Conservation (phyloP, 2,797 vertebrate species). For the Protosalanx chinensis region DNA sequence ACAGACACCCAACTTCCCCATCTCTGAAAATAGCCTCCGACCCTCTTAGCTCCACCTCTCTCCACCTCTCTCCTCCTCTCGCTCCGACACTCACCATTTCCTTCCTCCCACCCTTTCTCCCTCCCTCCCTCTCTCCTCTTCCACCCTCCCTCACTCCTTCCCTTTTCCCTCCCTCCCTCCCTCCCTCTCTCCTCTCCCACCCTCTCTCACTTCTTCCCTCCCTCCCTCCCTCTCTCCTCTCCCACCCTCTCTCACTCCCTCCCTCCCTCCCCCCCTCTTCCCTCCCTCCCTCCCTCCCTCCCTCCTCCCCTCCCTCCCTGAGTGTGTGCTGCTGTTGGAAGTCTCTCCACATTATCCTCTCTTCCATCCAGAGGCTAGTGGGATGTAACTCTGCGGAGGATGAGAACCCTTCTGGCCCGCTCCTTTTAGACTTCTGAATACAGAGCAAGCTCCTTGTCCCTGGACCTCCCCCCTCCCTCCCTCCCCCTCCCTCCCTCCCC, state of each 20-base stretch:
- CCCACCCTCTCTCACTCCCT: background rate
- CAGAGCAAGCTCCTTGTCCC: constrained; percentile 21
- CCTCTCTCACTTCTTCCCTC: background rate
- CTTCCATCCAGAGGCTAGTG: constrained; percentile 20
- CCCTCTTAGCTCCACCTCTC: constrained; percentile 16
- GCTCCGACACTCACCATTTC: background rate
- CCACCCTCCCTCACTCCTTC: constrained; percentile 13
- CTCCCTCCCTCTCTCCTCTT: constrained; percentile 15
- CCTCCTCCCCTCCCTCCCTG: constrained; percentile 13
- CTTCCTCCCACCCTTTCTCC: constrained; percentile 15
- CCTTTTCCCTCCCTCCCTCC: constrained; percentile 23
- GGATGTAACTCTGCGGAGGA: constrained; percentile 26
- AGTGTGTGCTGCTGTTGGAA: constrained; percentile 34
- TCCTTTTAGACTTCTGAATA: constrained; percentile 12
- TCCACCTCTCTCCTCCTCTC: constrained; percentile 22
- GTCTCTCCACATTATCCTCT: constrained; percentile 29
- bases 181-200: constrained; percentile 17
- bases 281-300: constrained; percentile 16
- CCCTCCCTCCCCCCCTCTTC: background rate
- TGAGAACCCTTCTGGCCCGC: background rate
- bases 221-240: constrained; percentile 16
- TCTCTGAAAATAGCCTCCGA: constrained; percentile 63
- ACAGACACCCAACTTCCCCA: constrained; percentile 59
- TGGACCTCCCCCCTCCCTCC: background rate
- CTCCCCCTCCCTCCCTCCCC: background rate